Evolutionary conservation across 2,113 vertebrate genomes (phyloP).

Genomic region (Nettapus auritus): DNA sequence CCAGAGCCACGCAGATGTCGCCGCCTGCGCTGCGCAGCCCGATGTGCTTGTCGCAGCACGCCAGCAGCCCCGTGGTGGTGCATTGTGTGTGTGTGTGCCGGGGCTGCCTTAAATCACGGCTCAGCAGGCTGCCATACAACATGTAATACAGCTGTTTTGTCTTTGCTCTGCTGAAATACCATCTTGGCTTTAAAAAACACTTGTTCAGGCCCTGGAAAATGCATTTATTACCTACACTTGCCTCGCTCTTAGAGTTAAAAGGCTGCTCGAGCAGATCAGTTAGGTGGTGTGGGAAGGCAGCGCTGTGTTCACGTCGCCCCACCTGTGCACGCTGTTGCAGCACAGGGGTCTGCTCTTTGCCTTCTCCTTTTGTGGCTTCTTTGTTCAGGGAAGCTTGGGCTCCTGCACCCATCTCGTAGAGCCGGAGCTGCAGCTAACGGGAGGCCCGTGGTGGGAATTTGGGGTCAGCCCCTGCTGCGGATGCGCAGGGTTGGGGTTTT

Average conservation of each 20-base stretch:
- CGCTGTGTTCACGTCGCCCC: neutral
- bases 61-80: neutral
- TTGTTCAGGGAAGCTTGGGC: accelerated
- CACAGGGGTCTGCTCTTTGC: neutral
- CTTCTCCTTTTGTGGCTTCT: neutral
- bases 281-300: neutral
- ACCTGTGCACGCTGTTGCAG: neutral
- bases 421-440: neutral
- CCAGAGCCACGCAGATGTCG: accelerated
- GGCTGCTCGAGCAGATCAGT: neutral
- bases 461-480: neutral
- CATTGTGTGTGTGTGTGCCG: neutral
- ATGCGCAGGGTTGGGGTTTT: neutral
- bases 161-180: neutral
- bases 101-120: neutral
- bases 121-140: neutral
- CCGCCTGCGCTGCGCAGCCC: no score
- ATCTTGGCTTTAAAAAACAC: neutral
- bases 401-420: neutral
- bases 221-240: neutral
- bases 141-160: neutral
- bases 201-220: neutral
- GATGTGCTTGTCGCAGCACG: neutral
- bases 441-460: neutral
- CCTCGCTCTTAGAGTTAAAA: neutral